A percentile compares a stretch with the other conserved stretches of the same genome.
Evolutionary conservation across 53 echinoderm and acorn worm genomes (phyloP).

Genomic region (Astropecten irregularis): DNA sequence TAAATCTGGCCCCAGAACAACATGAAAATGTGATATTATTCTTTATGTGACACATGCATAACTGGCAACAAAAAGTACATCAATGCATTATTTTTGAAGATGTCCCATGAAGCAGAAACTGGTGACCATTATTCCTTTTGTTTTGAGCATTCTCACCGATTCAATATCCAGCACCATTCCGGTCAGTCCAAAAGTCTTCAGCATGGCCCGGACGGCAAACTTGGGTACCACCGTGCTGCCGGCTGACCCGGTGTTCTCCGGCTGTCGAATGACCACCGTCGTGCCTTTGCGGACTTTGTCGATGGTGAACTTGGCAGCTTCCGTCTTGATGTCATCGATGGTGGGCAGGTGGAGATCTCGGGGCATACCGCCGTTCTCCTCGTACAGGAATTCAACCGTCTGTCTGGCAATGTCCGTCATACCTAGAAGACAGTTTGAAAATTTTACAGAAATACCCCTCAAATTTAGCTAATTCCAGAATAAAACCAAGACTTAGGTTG

Average conservation of each 20-base stretch:
- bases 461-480: not conserved
- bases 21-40: too few species aligned
- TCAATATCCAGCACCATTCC: slow-evolving; percentile 88
- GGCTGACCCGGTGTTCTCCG: slow-evolving; percentile 61
- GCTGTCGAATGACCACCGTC: slow-evolving; percentile 73
- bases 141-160: too few species aligned
- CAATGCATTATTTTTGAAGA: too few species aligned
- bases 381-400: slow-evolving; percentile 85
- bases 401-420: slow-evolving; percentile 92
- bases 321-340: slow-evolving; percentile 84
- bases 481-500: not conserved
- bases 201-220: slow-evolving; percentile 86
- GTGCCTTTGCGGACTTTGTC: slow-evolving; percentile 86
- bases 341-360: slow-evolving; percentile 86
- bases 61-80: too few species aligned
- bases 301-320: slow-evolving; percentile 79
- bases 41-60: too few species aligned
- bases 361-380: slow-evolving; percentile 91
- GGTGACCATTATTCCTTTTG: too few species aligned
- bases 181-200: slow-evolving; percentile 85
- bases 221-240: slow-evolving; percentile 88
- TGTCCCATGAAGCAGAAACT: too few species aligned
- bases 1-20: too few species aligned
- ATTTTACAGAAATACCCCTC: not conserved
- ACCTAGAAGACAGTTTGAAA: too few species aligned